Base-by-base conservation (phyloP, 92 coral and sea anemone species). In the Ricordea florida region DNA sequence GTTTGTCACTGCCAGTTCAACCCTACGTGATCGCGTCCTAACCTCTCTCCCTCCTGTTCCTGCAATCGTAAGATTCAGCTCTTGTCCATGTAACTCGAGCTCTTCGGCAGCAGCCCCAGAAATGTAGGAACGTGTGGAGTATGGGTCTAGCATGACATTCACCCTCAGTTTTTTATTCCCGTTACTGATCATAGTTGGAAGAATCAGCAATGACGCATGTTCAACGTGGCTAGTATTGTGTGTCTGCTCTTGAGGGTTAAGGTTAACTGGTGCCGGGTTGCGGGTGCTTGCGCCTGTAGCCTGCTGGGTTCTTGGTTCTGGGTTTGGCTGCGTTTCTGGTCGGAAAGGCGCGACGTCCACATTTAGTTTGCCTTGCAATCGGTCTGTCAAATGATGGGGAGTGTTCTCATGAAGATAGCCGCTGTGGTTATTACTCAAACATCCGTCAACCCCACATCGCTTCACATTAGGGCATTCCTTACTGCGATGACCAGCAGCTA, bases 401-500 rank as follows among this genome's bases (percentile, higher is more conserved):
- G n/a, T n/a, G n/a, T n/a, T n/a, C n/a, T n/a, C n/a, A n/a, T n/a
- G n/a, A n/a, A n/a, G n/a, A n/a, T n/a, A n/a, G n/a, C n/a, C n/a
- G n/a, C n/a, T n/a, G 52, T 47, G 74, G 23, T 10, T 25, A 10
- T 46, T 20, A 21, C 86, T 70, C 37, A 24, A 5, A 62, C 86
- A 61, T 17, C 73, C 86, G 6, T 29, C 45, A 2, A 71, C 67
- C 6, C 70, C 85, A 31, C 85, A 79, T 14, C n/a, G 29, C 41
- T 46, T 68, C 25, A 41, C 42, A 3, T 44, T 67, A 28, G 50
- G 71, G 24, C 86, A 61, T 2, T 47, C 64, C 46, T 38, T 71
- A n/a, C 66, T 61, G 27, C 23, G 75, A 51, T 70, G 81, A 42
- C 77, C 76, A 43, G 82, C 69, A 27, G 82, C 69, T 55, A 64